These are phyloP conservation scores for Macropis europaea DNA, from an alignment of 2,888 invertebrate species.

Conservation along the genomic window DNA sequence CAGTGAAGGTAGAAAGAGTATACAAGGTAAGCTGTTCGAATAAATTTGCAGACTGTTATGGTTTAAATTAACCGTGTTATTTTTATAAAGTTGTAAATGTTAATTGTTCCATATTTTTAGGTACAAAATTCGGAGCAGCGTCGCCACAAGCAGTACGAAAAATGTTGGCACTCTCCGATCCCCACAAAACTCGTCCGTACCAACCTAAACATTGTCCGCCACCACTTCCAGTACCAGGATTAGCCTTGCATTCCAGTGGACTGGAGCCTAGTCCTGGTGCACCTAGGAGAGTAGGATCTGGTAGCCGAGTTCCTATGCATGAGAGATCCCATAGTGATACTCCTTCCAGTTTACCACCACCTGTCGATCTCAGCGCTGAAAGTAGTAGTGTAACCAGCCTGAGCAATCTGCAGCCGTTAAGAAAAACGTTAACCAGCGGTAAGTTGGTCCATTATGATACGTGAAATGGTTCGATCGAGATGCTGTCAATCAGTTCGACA, in stretches of 20 bases:
- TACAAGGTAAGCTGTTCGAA: slow-evolving; percentile 69
- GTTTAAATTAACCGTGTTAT: neutral
- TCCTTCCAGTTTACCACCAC: slow-evolving; percentile 89
- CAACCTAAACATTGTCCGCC: slow-evolving; percentile 87
- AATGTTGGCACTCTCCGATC: slow-evolving; percentile 93
- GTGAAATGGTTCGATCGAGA: slow-evolving; percentile 59
- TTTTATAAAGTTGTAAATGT: neutral
- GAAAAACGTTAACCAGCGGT: slow-evolving; percentile 90
- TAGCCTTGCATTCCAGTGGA: slow-evolving; percentile 79
- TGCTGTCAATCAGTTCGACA: slow-evolving; percentile 41
- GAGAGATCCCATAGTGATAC: slow-evolving; percentile 95
- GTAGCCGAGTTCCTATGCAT: slow-evolving; percentile 84
- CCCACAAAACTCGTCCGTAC: slow-evolving; percentile 92
- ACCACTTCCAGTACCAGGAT: slow-evolving; percentile 84
- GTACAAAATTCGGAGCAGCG: slow-evolving; percentile 87
- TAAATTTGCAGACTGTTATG: neutral
- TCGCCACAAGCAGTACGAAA: slow-evolving; percentile 99
- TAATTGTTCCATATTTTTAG: slow-evolving; percentile 47
- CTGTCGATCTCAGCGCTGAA: slow-evolving; percentile 94
- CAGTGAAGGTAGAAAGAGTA: slow-evolving; percentile 85
- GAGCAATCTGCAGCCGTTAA: slow-evolving; percentile 90
- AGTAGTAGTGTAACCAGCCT: slow-evolving; percentile 97
- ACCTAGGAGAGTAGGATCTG: slow-evolving; percentile 82
- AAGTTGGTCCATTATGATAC: slow-evolving; percentile 67
- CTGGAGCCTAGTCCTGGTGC: slow-evolving; percentile 83